Percentiles rank a stretch among this genome's conserved stretches.
Conservation (phyloP, 1,140 invertebrate genomes). For the Diprion similis region DNA sequence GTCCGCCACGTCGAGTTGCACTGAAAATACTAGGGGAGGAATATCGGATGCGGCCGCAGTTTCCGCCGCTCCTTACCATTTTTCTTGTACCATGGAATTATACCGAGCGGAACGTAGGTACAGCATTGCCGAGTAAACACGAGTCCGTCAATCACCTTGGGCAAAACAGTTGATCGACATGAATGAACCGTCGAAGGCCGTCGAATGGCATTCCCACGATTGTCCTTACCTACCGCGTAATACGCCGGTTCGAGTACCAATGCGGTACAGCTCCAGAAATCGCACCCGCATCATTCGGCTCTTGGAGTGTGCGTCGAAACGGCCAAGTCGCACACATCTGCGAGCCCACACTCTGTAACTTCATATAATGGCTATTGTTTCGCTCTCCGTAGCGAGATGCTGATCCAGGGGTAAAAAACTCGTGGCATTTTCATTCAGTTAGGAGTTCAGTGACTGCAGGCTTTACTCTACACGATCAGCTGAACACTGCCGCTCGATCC, state of each 20-base stretch:
- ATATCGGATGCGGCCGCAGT: too few species aligned
- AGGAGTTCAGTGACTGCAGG: constrained; percentile 16
- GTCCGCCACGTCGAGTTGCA: too few species aligned
- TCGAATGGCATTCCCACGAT: constrained; percentile 60
- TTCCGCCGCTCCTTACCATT: too few species aligned
- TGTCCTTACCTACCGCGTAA: constrained; percentile 53
- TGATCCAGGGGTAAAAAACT: constrained; percentile 32
- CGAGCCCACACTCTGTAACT: constrained; percentile 23
- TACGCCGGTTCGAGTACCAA: constrained; percentile 10
- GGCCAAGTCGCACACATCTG: constrained; percentile 10
- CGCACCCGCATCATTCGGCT: not conserved
- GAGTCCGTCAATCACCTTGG: constrained; percentile 57
- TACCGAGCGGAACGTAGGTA: too few species aligned
- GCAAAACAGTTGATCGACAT: constrained; percentile 59
- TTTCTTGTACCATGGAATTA: too few species aligned
- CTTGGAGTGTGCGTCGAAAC: not conserved
- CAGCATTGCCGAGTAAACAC: not conserved
- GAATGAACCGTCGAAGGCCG: constrained; percentile 62
- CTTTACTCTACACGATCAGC: not conserved
- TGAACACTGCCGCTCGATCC: not conserved
- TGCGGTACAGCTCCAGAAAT: not conserved
- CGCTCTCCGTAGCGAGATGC: constrained; percentile 36
- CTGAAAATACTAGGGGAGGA: too few species aligned
- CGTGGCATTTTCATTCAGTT: constrained; percentile 48
- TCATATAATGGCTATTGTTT: constrained; percentile 49